phyloP scores from a whole-genome alignment of 2,888 invertebrate genomes.

The Phlogophora meticulosa region DNA sequence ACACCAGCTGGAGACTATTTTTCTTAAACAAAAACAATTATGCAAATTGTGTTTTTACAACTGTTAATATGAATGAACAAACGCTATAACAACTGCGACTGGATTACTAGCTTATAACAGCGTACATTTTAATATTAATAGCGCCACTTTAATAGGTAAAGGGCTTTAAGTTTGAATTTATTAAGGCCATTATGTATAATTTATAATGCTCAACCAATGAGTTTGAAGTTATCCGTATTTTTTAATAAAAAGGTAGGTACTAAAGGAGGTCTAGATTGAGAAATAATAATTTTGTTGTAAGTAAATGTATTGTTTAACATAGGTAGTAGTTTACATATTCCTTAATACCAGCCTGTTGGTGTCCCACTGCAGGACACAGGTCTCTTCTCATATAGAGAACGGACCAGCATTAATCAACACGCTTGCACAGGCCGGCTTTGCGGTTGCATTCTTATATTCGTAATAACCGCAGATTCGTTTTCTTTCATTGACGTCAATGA shows the following conservation, averaged over 20 bases:
- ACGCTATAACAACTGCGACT: constrained; percentile 37
- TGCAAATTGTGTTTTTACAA: constrained; percentile 36
- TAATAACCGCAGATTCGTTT: too few relatives aligned
- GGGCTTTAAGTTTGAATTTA: constrained; percentile 59
- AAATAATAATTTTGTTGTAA: background rate
- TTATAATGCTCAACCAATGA: constrained; percentile 53
- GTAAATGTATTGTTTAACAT: background rate
- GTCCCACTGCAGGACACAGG: too few relatives aligned
- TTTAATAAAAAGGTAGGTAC: constrained; percentile 20
- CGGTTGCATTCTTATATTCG: too few relatives aligned
- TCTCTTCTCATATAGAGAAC: too few relatives aligned
- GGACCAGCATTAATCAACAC: too few relatives aligned
- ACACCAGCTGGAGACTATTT: constrained; percentile 4
- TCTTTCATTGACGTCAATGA: too few relatives aligned
- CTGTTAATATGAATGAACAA: constrained; percentile 43
- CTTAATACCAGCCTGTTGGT: too few relatives aligned
- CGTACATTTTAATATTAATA: constrained; percentile 61
- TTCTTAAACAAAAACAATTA: constrained; percentile 19
- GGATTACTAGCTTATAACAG: constrained; percentile 49
- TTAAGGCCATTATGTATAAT: constrained; percentile 53
- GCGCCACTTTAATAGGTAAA: constrained; percentile 54
- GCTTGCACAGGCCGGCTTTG: too few relatives aligned
- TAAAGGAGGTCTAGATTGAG: constrained; percentile 9
- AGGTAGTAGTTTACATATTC: too few relatives aligned
- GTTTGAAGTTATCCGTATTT: constrained; percentile 37